These are phyloP conservation scores for Nettapus auritus DNA, from an alignment of 2,113 vertebrate genomes.

Conservation along the genomic window DNA sequence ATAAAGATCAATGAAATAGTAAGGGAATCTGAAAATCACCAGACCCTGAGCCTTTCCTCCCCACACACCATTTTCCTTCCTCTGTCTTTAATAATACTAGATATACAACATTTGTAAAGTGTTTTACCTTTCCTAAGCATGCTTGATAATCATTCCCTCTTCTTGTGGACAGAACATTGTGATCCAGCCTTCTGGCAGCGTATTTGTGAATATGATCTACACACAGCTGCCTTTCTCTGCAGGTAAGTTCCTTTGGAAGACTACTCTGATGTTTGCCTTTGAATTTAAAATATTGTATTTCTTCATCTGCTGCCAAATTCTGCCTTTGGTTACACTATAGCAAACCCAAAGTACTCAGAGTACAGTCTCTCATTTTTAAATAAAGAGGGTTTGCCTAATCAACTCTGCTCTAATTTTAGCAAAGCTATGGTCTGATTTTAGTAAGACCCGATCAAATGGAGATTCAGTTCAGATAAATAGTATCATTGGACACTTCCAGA, in stretches of 20 bases:
- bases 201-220: slow-evolving; percentile 84
- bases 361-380: neutral
- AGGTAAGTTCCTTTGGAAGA: slow-evolving; percentile 66
- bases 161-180: slow-evolving; percentile 77
- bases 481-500: neutral
- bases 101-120: neutral
- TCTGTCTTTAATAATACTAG: neutral
- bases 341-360: neutral
- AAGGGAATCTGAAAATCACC: neutral
- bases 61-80: accelerated
- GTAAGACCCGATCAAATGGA: neutral
- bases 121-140: neutral
- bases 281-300: neutral
- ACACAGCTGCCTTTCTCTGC: slow-evolving; percentile 86
- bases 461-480: neutral
- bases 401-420: neutral
- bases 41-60: too few relatives aligned
- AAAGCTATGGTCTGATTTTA: neutral
- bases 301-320: neutral
- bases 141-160: neutral
- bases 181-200: slow-evolving; percentile 80
- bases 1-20: neutral
- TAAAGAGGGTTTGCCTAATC: neutral
- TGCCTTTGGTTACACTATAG: neutral
- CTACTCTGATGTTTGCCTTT: neutral